These are phyloP conservation scores for Nothobranchius furzeri DNA, from an alignment of 2,113 vertebrate genomes.

Conservation along the genomic window DNA sequence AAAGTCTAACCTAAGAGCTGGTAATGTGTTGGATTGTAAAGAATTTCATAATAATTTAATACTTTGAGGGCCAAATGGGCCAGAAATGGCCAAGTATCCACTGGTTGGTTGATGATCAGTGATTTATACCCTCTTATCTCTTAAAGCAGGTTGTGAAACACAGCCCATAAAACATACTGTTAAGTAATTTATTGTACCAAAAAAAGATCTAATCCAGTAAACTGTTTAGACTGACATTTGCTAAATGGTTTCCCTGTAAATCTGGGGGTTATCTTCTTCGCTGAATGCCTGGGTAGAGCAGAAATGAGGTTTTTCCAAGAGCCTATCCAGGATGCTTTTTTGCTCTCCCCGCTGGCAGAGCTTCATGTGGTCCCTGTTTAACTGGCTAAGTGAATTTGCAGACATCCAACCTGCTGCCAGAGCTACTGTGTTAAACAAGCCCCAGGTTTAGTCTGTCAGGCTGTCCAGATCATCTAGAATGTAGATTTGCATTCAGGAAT, in stretches of 20 bases:
- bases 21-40: too few relatives aligned
- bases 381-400: conserved; percentile 56
- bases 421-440: conserved; percentile 33
- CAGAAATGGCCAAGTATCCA: not conserved
- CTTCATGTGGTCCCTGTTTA: conserved; percentile 53
- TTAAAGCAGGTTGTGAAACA: not conserved
- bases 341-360: conserved; percentile 31
- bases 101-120: not conserved
- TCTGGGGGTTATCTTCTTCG: conserved; percentile 50
- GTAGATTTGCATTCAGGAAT: conserved; percentile 10
- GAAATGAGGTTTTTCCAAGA: conserved; percentile 48
- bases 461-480: conserved; percentile 24
- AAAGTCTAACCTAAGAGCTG: too few relatives aligned
- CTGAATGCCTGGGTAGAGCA: conserved; percentile 40
- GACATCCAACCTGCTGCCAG: conserved; percentile 52
- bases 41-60: too few relatives aligned
- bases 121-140: conserved; percentile 15
- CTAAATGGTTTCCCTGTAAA: conserved; percentile 41
- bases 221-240: conserved; percentile 28
- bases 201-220: conserved; percentile 29
- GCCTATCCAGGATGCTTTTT: conserved; percentile 48
- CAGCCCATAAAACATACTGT: conserved; percentile 6
- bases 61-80: not conserved
- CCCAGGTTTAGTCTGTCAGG: conserved; percentile 31
- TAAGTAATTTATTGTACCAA: conserved; percentile 1